phyloP scores from a whole-genome alignment of 1,140 invertebrate genomes.

The Maconellicoccus hirsutus region DNA sequence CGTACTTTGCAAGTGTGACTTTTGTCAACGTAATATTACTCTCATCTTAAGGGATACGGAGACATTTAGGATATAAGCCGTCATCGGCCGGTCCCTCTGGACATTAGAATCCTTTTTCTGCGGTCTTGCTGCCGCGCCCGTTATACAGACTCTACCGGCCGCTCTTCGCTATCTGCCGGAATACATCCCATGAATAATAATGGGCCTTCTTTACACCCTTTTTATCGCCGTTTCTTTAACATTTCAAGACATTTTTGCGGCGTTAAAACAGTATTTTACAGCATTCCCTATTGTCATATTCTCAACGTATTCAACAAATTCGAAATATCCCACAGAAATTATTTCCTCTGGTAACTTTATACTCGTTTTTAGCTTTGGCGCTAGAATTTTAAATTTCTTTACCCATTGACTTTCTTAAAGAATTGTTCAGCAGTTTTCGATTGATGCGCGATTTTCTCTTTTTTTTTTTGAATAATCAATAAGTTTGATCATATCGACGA shows the following conservation, averaged over 20 bases:
- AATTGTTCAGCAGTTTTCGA: too few relatives aligned
- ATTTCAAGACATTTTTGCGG: constrained; percentile 12
- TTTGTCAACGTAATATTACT: not conserved
- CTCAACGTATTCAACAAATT: not conserved
- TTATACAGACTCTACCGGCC: not conserved
- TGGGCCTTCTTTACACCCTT: constrained; percentile 12
- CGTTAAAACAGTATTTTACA: constrained; percentile 12
- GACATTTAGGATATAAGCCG: constrained; percentile 13
- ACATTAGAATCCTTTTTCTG: constrained; percentile 9
- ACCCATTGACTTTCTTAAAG: too few relatives aligned
- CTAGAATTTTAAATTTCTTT: too few relatives aligned
- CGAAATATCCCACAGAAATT: not conserved
- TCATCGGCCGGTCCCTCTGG: constrained; percentile 21
- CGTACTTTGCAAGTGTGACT: not conserved
- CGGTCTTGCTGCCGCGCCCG: not conserved
- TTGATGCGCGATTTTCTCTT: too few relatives aligned
- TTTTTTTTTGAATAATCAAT: too few relatives aligned
- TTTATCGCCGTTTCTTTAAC: constrained; percentile 14
- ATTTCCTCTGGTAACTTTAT: too few relatives aligned
- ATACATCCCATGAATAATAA: constrained; percentile 19
- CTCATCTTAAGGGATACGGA: constrained; percentile 3
- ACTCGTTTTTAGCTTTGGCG: too few relatives aligned
- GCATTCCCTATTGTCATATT: not conserved
- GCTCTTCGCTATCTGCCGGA: not conserved
- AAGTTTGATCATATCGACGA: too few relatives aligned